Conservation (phyloP, 2,113 vertebrate species). For the Passerina amoena region DNA sequence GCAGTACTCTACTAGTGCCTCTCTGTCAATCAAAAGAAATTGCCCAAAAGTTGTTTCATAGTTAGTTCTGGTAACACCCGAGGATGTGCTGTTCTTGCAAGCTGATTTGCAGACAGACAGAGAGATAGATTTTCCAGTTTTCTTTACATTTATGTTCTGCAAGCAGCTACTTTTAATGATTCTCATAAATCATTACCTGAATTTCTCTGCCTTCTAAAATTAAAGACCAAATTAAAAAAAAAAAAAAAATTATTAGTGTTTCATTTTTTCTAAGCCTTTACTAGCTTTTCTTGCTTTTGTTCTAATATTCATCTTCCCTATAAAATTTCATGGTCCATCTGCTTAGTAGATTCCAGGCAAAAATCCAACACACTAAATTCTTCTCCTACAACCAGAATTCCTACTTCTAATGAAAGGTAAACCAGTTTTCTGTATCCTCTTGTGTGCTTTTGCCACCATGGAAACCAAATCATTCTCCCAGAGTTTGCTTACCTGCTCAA, state of each 20-base stretch:
- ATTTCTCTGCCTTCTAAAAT: background rate
- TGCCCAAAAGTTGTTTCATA: too few relatives aligned
- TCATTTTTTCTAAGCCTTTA: background rate
- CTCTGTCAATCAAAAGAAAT: too few relatives aligned
- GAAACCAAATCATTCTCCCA: background rate
- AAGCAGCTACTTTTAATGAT: background rate
- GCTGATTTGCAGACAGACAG: background rate
- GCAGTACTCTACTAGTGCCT: too few relatives aligned
- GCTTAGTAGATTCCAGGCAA: background rate
- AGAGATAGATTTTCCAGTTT: background rate
- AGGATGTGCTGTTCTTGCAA: background rate
- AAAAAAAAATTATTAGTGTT: background rate
- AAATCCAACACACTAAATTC: background rate
- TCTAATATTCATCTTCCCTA: background rate
- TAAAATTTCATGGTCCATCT: background rate
- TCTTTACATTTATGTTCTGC: background rate
- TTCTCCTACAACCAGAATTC: background rate
- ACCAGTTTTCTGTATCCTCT: background rate
- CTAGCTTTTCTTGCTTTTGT: background rate
- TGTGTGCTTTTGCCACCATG: background rate
- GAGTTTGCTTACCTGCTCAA: conserved; percentile 83
- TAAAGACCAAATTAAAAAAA: background rate
- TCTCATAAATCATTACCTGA: background rate
- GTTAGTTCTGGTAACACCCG: too few relatives aligned
- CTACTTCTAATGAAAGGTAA: background rate